Base-by-base conservation (phyloP, 1,140 invertebrate species). In the Lordiphosa collinella region DNA sequence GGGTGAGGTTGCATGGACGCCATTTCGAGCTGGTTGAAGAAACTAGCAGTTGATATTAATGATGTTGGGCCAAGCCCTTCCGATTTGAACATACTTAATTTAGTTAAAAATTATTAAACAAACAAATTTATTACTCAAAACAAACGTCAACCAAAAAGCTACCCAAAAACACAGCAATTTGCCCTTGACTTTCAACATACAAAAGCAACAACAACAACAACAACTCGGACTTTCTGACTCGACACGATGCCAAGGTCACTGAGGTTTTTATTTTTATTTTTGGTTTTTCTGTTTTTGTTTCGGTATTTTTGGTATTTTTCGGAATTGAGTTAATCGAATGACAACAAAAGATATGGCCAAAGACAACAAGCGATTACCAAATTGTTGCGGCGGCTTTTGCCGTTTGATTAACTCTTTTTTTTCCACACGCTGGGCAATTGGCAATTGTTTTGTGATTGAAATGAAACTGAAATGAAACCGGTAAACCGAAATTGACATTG, bases 121-220 rank as follows among this genome's bases (percentile, higher is more conserved):
- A 12, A 43, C 11, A 3, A 5, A 25, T n/a, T 29, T 11, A 1
- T 11, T 22, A 25, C n/a, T 13, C 12, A 37, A 43, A 43, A 43
- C 18, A 16, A 25, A 38, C 14, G 25, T n/a, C n/a, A 43, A 18
- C 40, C 40, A 43, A 18, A 22, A n/a, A n/a, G n/a, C n/a, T n/a
- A n/a, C 22, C 40, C 22, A 43, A 37, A 37, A 44, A 29, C 25
- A 29, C 25, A 29, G 8, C 25, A 8, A 44, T 44, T 44, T 44
- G 41, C 41, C 41, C 41, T 44, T 44, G 41, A 44, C 41, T 44
- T 44, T 44, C 41, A 44, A 44, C 41, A 44, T 44, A 44, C 11
- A 11, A 44, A 12, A 29, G 13, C 7, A 9, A 31, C 9, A 43
- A 41, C 16, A 41, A 25, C 18, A 43, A 12, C 22, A 43, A 29